phyloP scores from a whole-genome alignment of 1,140 invertebrate species.

The Bombus fervidus region DNA sequence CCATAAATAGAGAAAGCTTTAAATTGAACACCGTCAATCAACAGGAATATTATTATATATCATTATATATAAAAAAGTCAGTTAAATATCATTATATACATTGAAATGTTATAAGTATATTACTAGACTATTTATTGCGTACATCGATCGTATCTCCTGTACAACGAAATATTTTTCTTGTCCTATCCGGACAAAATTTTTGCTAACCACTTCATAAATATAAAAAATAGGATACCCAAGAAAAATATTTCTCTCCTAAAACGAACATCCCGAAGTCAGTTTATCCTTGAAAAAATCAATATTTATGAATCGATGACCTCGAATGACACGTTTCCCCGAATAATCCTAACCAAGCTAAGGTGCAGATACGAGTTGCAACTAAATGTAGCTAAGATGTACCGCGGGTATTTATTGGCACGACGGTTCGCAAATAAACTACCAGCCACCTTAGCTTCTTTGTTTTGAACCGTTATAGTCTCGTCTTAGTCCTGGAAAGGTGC shows the following conservation, averaged over 20 bases:
- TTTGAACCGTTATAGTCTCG: conserved; percentile 23
- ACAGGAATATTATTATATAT: too few species aligned
- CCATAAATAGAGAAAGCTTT: conserved; percentile 49
- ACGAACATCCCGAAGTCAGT: not conserved
- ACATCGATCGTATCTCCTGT: conserved; percentile 55
- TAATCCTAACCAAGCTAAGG: conserved; percentile 1
- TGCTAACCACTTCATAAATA: too few species aligned
- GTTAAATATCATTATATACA: too few species aligned
- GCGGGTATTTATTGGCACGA: not conserved
- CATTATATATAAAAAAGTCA: too few species aligned
- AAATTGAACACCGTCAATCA: conserved; percentile 42
- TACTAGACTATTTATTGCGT: not conserved
- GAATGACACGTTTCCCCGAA: not conserved
- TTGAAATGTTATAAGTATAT: too few species aligned
- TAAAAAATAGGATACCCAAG: too few species aligned
- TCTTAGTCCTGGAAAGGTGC: conserved; percentile 34
- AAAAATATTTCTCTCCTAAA: not conserved
- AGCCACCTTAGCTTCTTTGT: too few species aligned
- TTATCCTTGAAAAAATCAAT: not conserved
- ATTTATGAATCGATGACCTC: not conserved
- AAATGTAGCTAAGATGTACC: too few species aligned
- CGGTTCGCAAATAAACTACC: not conserved
- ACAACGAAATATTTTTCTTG: too few species aligned
- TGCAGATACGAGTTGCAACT: not conserved
- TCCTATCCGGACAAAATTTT: not conserved